phyloP scores from a whole-genome alignment of 92 coral and sea anemone genomes.

The Actinostola sp. region DNA sequence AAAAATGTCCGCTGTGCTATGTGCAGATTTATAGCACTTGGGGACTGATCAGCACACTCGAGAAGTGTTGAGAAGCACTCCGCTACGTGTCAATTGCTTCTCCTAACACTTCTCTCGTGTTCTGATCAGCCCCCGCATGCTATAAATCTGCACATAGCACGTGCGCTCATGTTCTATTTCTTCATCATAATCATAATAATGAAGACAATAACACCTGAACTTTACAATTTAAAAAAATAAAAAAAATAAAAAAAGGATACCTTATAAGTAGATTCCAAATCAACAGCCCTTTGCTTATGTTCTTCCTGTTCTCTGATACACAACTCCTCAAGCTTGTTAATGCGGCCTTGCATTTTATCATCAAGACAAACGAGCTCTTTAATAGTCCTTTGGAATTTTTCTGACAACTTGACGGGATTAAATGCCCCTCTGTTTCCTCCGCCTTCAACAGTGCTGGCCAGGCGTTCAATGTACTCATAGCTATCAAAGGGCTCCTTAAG shows the following conservation, averaged over 20 bases:
- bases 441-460: constrained; percentile 96
- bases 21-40: too few species aligned
- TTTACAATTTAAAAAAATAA: too few species aligned
- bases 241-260: constrained; percentile 8
- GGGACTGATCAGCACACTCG: too few species aligned
- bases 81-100: too few species aligned
- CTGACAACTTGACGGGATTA: constrained; percentile 83
- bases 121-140: too few species aligned
- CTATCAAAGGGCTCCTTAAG: constrained; percentile 91
- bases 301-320: constrained; percentile 93
- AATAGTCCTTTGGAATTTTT: constrained; percentile 83
- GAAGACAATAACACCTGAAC: too few species aligned
- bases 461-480: constrained; percentile 89
- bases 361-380: constrained; percentile 82
- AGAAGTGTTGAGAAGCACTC: too few species aligned
- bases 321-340: constrained; percentile 92
- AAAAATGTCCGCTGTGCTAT: too few species aligned
- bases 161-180: too few species aligned
- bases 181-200: too few species aligned
- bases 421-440: constrained; percentile 95
- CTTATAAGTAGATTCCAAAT: constrained; percentile 85
- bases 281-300: constrained; percentile 80
- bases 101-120: too few species aligned
- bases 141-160: too few species aligned
- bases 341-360: constrained; percentile 94